Conservation (phyloP, 2,797 vertebrate species). For the Ptychadena robeensis region DNA sequence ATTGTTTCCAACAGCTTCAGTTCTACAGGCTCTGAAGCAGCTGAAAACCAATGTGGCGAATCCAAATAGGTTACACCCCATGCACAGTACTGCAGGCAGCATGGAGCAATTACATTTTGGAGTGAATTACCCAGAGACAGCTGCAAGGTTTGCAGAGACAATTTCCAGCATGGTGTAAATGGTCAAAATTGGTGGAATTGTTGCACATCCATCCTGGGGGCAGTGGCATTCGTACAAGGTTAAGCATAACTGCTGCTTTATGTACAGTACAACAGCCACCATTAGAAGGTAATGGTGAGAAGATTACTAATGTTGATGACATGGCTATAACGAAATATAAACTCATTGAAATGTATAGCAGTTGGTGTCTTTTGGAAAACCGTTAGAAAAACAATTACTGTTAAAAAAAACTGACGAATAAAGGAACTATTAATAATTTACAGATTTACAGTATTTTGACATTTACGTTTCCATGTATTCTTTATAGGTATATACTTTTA, state of each 20-base stretch:
- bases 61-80: slow-evolving; percentile 69
- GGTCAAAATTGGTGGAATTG: slow-evolving; percentile 68
- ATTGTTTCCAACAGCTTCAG: too few species aligned
- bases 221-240: slow-evolving; percentile 63
- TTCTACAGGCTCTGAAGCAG: too few species aligned
- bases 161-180: slow-evolving; percentile 67
- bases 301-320: not conserved
- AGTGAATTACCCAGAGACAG: slow-evolving; percentile 69
- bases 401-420: too few species aligned
- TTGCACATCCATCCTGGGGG: slow-evolving; percentile 66
- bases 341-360: not conserved
- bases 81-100: slow-evolving; percentile 70
- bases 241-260: slow-evolving; percentile 65
- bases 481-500: too few species aligned
- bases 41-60: slow-evolving; percentile 42
- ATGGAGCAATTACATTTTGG: slow-evolving; percentile 71
- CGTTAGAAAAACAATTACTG: not conserved
- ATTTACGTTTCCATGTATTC: too few species aligned
- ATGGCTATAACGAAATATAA: not conserved
- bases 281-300: slow-evolving; percentile 14
- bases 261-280: slow-evolving; percentile 51
- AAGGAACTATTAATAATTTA: too few species aligned
- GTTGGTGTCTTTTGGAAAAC: not conserved
- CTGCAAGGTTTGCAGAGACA: slow-evolving; percentile 71
- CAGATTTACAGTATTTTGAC: too few species aligned